Conservation (phyloP, 2,888 invertebrate species). For the Drosophila paracracens region DNA sequence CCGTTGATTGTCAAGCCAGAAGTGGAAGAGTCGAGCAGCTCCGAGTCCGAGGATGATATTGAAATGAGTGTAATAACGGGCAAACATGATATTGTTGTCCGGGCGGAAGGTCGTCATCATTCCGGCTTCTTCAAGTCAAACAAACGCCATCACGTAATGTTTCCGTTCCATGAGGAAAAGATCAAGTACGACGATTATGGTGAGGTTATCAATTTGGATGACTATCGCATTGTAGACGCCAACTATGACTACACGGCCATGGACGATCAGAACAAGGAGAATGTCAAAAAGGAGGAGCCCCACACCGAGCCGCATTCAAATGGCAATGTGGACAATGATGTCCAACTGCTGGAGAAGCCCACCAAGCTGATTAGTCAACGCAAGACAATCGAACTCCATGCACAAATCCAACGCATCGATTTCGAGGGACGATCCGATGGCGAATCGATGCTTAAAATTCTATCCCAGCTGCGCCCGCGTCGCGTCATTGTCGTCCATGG, state of each 20-base stretch:
- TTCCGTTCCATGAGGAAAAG: constrained; percentile 96
- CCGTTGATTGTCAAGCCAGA: constrained; percentile 86
- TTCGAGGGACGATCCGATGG: constrained; percentile 97
- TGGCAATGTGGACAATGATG: constrained; percentile 70
- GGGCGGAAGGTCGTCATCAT: constrained; percentile 89
- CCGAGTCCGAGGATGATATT: constrained; percentile 92
- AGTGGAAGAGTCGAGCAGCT: constrained; percentile 89
- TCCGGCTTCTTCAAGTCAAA: constrained; percentile 94
- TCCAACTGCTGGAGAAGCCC: constrained; percentile 90
- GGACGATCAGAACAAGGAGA: constrained; percentile 83
- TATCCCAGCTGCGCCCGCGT: constrained; percentile 92
- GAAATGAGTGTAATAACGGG: constrained; percentile 94
- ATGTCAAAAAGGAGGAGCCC: constrained; percentile 79
- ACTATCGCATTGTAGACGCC: constrained; percentile 93
- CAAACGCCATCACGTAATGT: constrained; percentile 98
- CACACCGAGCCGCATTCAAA: constrained; percentile 60
- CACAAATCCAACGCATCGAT: constrained; percentile 97
- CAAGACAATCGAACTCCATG: constrained; percentile 91
- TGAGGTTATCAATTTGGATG: constrained; percentile 96
- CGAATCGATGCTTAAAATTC: constrained; percentile 92
- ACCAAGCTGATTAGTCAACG: constrained; percentile 94
- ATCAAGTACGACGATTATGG: constrained; percentile 98
- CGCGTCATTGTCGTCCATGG: constrained; percentile 93
- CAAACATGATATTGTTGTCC: constrained; percentile 95
- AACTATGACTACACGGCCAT: constrained; percentile 80